Percentiles rank a stretch among this genome's conserved stretches.
Conservation (phyloP, 2,797 vertebrate genomes). For the Rhinophrynus dorsalis region DNA sequence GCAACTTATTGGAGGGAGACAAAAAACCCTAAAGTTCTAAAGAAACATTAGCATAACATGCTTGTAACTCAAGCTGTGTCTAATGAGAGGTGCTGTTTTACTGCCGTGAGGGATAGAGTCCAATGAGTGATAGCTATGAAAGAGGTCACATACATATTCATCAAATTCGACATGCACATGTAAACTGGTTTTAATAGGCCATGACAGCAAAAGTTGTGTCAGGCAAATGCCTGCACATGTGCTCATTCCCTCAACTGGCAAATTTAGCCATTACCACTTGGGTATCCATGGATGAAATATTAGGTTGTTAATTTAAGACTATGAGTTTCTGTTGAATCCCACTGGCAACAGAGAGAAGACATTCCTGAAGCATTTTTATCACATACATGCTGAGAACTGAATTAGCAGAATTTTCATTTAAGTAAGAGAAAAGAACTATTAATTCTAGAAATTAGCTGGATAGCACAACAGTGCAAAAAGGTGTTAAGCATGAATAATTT, state of each 20-base stretch:
- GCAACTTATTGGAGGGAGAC: constrained; percentile 72
- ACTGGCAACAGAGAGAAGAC: constrained; percentile 55
- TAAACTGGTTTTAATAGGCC: constrained; percentile 95
- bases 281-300: constrained; percentile 77
- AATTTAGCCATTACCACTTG: constrained; percentile 72
- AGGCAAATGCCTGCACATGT: constrained; percentile 75
- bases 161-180: constrained; percentile 95
- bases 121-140: constrained; percentile 88
- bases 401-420: constrained; percentile 52
- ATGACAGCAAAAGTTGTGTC: constrained; percentile 89
- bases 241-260: constrained; percentile 67
- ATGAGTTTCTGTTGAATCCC: constrained; percentile 64
- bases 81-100: constrained; percentile 88
- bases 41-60: constrained; percentile 79
- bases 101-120: constrained; percentile 77
- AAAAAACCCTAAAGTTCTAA: constrained; percentile 79
- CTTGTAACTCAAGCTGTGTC: constrained; percentile 88
- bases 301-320: constrained; percentile 73
- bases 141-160: constrained; percentile 99
- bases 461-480: background rate
- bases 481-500: background rate
- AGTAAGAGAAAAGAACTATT: background rate
- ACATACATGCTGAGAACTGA: constrained; percentile 42
- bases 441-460: background rate
- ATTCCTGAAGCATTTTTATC: constrained; percentile 62